Base-by-base conservation (phyloP, 2,888 invertebrate genomes). In the Alviniconcha strummeri region DNA sequence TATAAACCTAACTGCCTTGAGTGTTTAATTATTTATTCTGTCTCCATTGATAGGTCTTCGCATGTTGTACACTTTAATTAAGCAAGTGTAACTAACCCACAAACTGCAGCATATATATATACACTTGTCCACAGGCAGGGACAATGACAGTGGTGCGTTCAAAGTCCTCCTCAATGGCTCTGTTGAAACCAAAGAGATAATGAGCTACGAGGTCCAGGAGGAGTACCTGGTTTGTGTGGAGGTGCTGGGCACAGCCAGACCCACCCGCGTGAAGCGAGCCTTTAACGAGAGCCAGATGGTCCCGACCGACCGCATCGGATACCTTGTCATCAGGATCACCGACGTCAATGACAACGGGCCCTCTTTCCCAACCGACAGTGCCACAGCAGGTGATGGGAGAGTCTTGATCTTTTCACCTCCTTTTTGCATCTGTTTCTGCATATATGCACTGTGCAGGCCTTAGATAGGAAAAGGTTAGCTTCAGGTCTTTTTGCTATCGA, bases 161-260 rank as follows among this genome's bases (percentile, higher is more conserved):
- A 11, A n/a, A 1, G 71, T 87, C 11, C 56, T 80, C 11, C 11
- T 36, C 13, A 67, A 85, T 52, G 91, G 91, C 13, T 17, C n/a
- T 0, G 87, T 91, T 8, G 80, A 72, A 17, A 89, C 89, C 7
- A 80, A 60, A 52, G 96, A 95, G 88, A 95, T 95, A 0, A 94
- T 97, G 71, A 97, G 97, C 90, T 94, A 97, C 72, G 97, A 97
- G 91, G 95, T 95, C 52, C 96, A 96, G 84, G 95, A 96, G 0
- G 95, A 95, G 0, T 95, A 97, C 55, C 95, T 95, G 5, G 94
- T 97, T 19, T 96, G 96, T 90, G 95, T 96, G 0, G 95, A 96
- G 88, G 97, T 97, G 95, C 95, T 55, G 96, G n/a, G 4, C 6
- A 97, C 89, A 96, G 96, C 17, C 11, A 9, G 96, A 0, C 94